These are phyloP conservation scores for Netelia inedita DNA, from an alignment of 2,888 invertebrate genomes.

Conservation along the genomic window DNA sequence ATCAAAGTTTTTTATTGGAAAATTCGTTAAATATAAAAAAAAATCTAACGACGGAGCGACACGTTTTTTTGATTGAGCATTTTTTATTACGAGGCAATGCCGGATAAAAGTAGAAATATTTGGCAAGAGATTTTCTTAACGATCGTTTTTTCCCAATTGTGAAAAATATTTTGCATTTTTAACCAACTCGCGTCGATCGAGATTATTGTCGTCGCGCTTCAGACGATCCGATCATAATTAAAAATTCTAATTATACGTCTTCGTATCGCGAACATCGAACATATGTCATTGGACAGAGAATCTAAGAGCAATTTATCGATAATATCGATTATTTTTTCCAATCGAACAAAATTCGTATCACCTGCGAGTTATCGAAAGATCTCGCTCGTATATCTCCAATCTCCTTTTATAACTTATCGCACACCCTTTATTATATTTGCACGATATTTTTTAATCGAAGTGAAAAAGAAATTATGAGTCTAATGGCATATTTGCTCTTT, in stretches of 20 bases:
- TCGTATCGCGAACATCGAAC: background rate
- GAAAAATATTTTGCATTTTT: background rate
- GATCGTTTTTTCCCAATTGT: background rate
- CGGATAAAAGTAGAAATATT: background rate
- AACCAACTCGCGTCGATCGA: background rate
- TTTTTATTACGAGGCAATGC: background rate
- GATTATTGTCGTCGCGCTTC: background rate
- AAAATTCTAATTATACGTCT: background rate
- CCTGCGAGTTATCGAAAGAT: background rate
- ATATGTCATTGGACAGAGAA: background rate
- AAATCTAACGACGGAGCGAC: background rate
- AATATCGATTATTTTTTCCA: background rate
- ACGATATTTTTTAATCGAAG: too few relatives aligned
- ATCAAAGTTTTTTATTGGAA: too few relatives aligned
- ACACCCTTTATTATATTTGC: background rate
- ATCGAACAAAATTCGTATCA: background rate
- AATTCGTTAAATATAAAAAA: too few relatives aligned
- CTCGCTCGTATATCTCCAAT: background rate
- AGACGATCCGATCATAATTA: background rate
- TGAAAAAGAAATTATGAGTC: too few relatives aligned
- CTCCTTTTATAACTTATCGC: background rate
- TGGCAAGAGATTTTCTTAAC: background rate
- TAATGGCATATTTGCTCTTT: too few relatives aligned
- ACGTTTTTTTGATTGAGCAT: too few relatives aligned
- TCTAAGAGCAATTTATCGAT: constrained; percentile 4